These are phyloP conservation scores for Metalampra italica DNA, from an alignment of 2,888 invertebrate genomes.

Conservation along the genomic window DNA sequence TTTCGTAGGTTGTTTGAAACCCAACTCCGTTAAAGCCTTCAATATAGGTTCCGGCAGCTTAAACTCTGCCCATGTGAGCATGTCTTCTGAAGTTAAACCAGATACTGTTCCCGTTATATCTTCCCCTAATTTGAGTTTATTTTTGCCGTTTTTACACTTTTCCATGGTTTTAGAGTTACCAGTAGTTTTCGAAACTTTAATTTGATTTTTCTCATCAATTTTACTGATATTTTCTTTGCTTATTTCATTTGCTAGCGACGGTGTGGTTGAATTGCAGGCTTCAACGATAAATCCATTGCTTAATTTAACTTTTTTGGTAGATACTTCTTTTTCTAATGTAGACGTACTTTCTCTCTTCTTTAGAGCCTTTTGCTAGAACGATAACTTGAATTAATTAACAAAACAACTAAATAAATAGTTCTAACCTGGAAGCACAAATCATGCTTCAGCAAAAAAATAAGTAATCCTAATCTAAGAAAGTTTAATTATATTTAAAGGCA, in stretches of 20 bases:
- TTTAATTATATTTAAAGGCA: neutral
- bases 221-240: conserved; percentile 7
- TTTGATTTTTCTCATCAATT: conserved; percentile 16
- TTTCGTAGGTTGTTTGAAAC: conserved; percentile 90
- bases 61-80: conserved; percentile 82
- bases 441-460: no score
- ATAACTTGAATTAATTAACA: neutral
- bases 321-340: conserved; percentile 31
- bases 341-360: conserved; percentile 31
- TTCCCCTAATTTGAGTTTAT: conserved; percentile 52
- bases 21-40: conserved; percentile 85
- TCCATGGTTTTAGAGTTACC: conserved; percentile 10
- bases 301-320: conserved; percentile 44
- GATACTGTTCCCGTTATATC: conserved; percentile 29
- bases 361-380: conserved; percentile 23
- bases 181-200: conserved; percentile 5
- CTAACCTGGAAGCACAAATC: no score
- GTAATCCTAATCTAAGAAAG: no score
- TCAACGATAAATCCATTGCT: conserved; percentile 63
- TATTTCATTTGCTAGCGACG: conserved; percentile 42
- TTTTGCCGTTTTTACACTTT: conserved; percentile 13
- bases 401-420: neutral
- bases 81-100: conserved; percentile 58
- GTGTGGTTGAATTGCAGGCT: conserved; percentile 34
- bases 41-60: conserved; percentile 85